Conservation (phyloP, 2,888 invertebrate species). For the Phalangium opilio region DNA sequence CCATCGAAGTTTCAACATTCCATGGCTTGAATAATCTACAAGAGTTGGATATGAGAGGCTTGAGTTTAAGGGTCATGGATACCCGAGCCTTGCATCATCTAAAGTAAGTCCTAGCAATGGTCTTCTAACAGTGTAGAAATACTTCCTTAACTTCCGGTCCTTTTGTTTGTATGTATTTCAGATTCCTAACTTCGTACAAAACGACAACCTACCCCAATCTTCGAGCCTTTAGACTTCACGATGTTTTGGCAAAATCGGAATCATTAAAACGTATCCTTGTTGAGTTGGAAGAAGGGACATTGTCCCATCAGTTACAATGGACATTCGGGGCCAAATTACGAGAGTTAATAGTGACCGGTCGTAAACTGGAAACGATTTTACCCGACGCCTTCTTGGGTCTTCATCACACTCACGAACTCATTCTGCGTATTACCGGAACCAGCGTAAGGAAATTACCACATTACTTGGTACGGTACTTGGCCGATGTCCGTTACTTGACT, state of each 20-base stretch:
- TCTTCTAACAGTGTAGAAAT: not conserved
- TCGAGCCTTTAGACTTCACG: slow-evolving; percentile 20
- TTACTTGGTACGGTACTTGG: slow-evolving; percentile 22
- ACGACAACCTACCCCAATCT: slow-evolving; percentile 21
- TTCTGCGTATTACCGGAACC: slow-evolving; percentile 42
- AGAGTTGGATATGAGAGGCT: slow-evolving; percentile 41
- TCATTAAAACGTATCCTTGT: slow-evolving; percentile 31
- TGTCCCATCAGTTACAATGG: slow-evolving; percentile 59
- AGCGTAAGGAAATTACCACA: slow-evolving; percentile 18
- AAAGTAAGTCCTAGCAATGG: slow-evolving; percentile 12
- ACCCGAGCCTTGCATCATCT: slow-evolving; percentile 18
- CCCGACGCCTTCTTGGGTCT: slow-evolving; percentile 48
- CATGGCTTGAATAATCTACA: slow-evolving; percentile 53
- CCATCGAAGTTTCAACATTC: slow-evolving; percentile 20
- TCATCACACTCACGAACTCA: slow-evolving; percentile 49
- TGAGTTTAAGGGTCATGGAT: slow-evolving; percentile 20
- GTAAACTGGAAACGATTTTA: slow-evolving; percentile 53
- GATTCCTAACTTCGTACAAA: slow-evolving; percentile 18
- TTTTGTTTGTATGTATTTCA: no score
- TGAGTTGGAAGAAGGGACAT: slow-evolving; percentile 53
- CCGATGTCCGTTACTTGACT: slow-evolving; percentile 56
- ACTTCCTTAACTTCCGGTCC: no score
- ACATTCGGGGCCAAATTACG: slow-evolving; percentile 61
- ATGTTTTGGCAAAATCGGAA: slow-evolving; percentile 17
- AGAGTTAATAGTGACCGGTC: slow-evolving; percentile 62